Base-by-base conservation (phyloP, 2,888 invertebrate genomes). In the Gasteruption jaculator region DNA sequence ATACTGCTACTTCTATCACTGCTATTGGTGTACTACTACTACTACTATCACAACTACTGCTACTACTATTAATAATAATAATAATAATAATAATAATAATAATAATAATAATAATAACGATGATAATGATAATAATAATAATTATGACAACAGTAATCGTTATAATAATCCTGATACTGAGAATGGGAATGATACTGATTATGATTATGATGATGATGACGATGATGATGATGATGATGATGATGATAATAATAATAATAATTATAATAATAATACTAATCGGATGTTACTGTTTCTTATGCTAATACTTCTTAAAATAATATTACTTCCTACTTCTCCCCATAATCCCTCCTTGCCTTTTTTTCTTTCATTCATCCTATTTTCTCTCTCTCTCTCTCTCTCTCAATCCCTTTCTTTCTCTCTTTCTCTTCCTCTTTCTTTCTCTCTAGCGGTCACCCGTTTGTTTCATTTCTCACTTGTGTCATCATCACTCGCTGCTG, bases 191-290 rank as follows among this genome's bases (percentile, higher is more conserved):
- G n/a, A n/a, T n/a, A n/a, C n/a, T n/a, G n/a, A n/a, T n/a, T n/a
- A n/a, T n/a, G n/a, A n/a, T n/a, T n/a, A n/a, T n/a, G n/a, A n/a
- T n/a, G n/a, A n/a, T n/a, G n/a, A n/a, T n/a, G n/a, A n/a, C 19
- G 39, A 38, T 22, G 19, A 39, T 12, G 44, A 45, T 36, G 41
- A 46, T 43, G 20, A 37, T 33, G 39, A 45, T 46, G 16, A 43
- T 30, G 55, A 48, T 22, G 29, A 20, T 31, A 33, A 21, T 29
- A 38, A 46, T 52, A 45, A 49, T 55, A 58, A 63, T 58, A 58
- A 61, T 58, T 52, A 54, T 57, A 60, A 49, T 58, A 58, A 57
- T 62, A 52, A 51, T 48, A 48, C 20, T 33, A 45, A 38, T 44
- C 34, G 34, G 38, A 43, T 46, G 44, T 45, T 43, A 41, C 40